Evolutionary conservation across 1,140 invertebrate species (phyloP), one percentile per base, ranked within the genome.

Genomic region (Scaptomyza graminum): DNA sequence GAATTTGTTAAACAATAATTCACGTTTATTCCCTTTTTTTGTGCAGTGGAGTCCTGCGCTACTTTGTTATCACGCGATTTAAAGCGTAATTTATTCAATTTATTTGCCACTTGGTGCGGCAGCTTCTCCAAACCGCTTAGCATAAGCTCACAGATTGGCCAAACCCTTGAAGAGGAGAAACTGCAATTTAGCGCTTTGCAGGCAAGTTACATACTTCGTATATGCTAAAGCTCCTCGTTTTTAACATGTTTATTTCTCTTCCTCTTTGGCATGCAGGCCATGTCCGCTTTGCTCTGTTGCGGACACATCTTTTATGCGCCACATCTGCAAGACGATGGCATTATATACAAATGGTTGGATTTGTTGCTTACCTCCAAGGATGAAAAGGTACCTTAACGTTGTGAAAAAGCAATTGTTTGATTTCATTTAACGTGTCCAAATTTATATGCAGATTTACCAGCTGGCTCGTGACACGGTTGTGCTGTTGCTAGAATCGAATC

Each of bases 81-180:
- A 28, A 94, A 97, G 54, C 94, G 95, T 55, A 97, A 96, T 91
- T 92, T 99, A 41, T 99, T 99, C 92, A 95, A 95, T 68, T 93
- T 99, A 57, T 99, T 99, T 93, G 96, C 97, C 15, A 95, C 95
- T 44, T 99, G 98, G 98, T 97, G 97, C 79, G 97, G 97, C 9
- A 94, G 95, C 62, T 96, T 97, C 85, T 95, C 95, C 3, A 92
- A 93, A 74, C 93, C 92, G 54, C 89, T 94, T 7, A 92, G 93
- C 31, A 88, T 83, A 54, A 72, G 71, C 39, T 75, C 83, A 37
- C 78, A 91, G 74, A 81, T 87, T 71, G 81, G 90, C 54, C 78
- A 90, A 69, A 79, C 80, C 5, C 89, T 92, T 49, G 93, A 93
- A 41, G 94, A 95, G 71, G 94, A 95, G 31, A 94, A 95, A 60